Conservation (phyloP, 2,113 vertebrate genomes). For the Daboia siamensis region DNA sequence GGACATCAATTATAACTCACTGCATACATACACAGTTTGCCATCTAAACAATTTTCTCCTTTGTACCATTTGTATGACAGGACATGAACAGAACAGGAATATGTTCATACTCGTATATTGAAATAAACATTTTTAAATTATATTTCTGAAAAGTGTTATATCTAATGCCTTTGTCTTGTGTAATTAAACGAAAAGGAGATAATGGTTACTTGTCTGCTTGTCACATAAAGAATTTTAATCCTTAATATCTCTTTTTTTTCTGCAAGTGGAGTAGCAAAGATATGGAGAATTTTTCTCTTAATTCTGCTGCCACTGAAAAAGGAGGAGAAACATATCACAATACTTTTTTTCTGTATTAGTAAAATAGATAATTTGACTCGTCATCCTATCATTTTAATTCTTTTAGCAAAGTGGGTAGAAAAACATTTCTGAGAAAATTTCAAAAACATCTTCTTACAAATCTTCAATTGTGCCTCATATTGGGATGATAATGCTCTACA, state of each 20-base stretch:
- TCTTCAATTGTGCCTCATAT: not conserved
- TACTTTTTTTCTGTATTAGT: not conserved
- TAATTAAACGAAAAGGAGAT: not conserved
- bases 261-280: not conserved
- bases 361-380: not conserved
- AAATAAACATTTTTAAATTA: conserved; percentile 26
- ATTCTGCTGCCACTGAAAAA: not conserved
- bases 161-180: not conserved
- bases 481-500: not conserved
- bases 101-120: conserved; percentile 37
- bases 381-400: not conserved
- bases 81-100: not conserved
- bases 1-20: not conserved
- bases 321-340: not conserved
- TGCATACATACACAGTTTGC: not conserved
- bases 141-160: not conserved
- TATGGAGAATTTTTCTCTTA: too few species aligned
- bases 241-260: not conserved
- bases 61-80: not conserved
- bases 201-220: not conserved
- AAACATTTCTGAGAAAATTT: not conserved
- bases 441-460: not conserved
- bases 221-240: conserved; percentile 8
- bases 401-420: not conserved
- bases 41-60: conserved; percentile 5